A percentile compares a stretch with the other conserved stretches of the same genome.
Conservation (phyloP, 2,797 vertebrate species). For the Todus mexicanus region DNA sequence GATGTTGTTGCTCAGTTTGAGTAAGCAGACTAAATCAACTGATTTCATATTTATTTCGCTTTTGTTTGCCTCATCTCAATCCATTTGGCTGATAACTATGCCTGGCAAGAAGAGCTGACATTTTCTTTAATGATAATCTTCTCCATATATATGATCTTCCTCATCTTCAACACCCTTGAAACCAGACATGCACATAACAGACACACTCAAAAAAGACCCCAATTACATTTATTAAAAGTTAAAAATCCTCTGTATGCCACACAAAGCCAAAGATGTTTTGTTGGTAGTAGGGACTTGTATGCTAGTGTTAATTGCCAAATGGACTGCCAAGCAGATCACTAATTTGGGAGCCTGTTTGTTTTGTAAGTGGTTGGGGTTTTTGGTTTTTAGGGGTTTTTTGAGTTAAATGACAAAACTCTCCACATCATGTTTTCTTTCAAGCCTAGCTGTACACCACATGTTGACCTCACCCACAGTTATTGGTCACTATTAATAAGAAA, state of each 20-base stretch:
- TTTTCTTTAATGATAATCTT: background rate
- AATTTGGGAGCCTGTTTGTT: background rate
- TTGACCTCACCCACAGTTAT: background rate
- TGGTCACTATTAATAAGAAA: background rate
- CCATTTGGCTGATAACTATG: background rate
- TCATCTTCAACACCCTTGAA: background rate
- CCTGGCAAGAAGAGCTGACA: background rate
- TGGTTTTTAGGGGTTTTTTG: no score
- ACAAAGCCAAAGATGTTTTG: background rate
- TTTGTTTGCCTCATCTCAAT: conserved; percentile 60
- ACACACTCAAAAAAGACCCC: background rate
- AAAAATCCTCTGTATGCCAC: background rate
- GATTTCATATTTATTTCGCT: conserved; percentile 55
- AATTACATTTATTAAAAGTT: background rate
- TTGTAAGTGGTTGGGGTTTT: no score
- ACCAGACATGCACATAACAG: background rate
- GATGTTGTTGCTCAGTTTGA: conserved; percentile 62
- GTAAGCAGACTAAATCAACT: conserved; percentile 58
- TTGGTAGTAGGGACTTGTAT: background rate
- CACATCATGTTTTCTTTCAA: background rate
- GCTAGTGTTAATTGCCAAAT: background rate
- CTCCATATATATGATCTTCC: background rate
- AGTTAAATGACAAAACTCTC: background rate
- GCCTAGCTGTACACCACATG: background rate
- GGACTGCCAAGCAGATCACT: background rate